Percentiles rank a stretch among this genome's conserved stretches.
Evolutionary conservation across 2,797 vertebrate genomes (phyloP).

Genomic region (Channallabes apus): DNA sequence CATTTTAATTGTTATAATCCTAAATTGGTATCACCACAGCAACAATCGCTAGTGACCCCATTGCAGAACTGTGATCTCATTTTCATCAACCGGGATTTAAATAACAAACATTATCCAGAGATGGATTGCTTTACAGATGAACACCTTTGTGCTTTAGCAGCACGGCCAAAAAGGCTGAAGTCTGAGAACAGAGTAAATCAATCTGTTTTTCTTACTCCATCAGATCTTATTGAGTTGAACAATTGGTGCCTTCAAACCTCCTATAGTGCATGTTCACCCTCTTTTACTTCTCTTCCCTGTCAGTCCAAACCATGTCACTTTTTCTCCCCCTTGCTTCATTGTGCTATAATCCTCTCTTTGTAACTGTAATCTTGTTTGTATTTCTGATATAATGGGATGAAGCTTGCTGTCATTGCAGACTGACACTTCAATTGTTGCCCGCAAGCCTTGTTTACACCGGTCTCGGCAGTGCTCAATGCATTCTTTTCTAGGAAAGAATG

Average conservation of each 20-base stretch:
- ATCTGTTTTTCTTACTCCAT: slow-evolving; percentile 50
- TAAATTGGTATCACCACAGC: slow-evolving; percentile 23
- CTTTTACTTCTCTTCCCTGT: slow-evolving; percentile 61
- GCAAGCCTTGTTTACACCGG: slow-evolving; percentile 65
- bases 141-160: slow-evolving; percentile 36
- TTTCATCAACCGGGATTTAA: slow-evolving; percentile 44
- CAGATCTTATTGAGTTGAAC: slow-evolving; percentile 59
- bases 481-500: slow-evolving; percentile 61
- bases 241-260: slow-evolving; percentile 61
- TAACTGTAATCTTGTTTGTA: slow-evolving; percentile 77
- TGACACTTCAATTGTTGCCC: slow-evolving; percentile 74
- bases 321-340: slow-evolving; percentile 58
- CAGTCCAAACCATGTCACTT: slow-evolving; percentile 64
- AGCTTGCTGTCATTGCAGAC: slow-evolving; percentile 69
- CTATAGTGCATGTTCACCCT: slow-evolving; percentile 46
- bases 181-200: slow-evolving; percentile 40
- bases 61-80: not conserved
- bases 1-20: slow-evolving; percentile 28
- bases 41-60: slow-evolving; percentile 1
- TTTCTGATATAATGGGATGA: slow-evolving; percentile 77
- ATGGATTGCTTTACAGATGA: slow-evolving; percentile 36
- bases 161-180: slow-evolving; percentile 39
- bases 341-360: slow-evolving; percentile 76
- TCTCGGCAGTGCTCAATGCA: slow-evolving; percentile 63
- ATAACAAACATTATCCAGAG: slow-evolving; percentile 38